A percentile compares a stretch with the other conserved stretches of the same genome.
phyloP scores from a whole-genome alignment of 2,888 invertebrate species.

The Hydrotaea diabolus region DNA sequence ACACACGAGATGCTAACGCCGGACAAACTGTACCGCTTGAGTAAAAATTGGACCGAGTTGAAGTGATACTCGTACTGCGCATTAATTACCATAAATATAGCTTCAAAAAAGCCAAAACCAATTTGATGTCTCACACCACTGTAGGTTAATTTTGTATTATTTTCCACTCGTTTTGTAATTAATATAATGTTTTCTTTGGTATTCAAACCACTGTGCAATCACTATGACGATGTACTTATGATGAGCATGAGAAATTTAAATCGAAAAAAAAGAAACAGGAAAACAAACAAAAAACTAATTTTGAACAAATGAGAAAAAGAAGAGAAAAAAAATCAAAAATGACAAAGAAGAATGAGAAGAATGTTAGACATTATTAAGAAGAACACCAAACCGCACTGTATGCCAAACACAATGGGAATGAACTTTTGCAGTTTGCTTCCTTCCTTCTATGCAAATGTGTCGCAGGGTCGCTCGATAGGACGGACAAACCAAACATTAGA shows the following conservation, averaged over 20 bases:
- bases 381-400: slow-evolving; percentile 44
- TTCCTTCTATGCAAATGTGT: neutral
- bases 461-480: too few species aligned
- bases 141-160: too few species aligned
- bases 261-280: slow-evolving; percentile 1
- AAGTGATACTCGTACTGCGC: too few species aligned
- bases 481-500: too few species aligned
- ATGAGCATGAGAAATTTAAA: slow-evolving; percentile 40
- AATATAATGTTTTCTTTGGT: too few species aligned
- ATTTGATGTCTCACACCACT: too few species aligned
- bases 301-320: slow-evolving; percentile 46
- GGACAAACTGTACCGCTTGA: too few species aligned
- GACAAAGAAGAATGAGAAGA: slow-evolving; percentile 33
- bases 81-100: too few species aligned
- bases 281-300: slow-evolving; percentile 14
- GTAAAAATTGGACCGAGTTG: too few species aligned
- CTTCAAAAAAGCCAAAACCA: too few species aligned
- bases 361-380: slow-evolving; percentile 35
- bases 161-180: too few species aligned
- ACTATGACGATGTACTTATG: neutral
- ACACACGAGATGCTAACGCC: too few species aligned
- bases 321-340: slow-evolving; percentile 10
- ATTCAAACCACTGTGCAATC: neutral
- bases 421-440: neutral
- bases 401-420: slow-evolving; percentile 7